Conservation (phyloP, 2,888 invertebrate species). For the Sinodicranocentrus sp. region DNA sequence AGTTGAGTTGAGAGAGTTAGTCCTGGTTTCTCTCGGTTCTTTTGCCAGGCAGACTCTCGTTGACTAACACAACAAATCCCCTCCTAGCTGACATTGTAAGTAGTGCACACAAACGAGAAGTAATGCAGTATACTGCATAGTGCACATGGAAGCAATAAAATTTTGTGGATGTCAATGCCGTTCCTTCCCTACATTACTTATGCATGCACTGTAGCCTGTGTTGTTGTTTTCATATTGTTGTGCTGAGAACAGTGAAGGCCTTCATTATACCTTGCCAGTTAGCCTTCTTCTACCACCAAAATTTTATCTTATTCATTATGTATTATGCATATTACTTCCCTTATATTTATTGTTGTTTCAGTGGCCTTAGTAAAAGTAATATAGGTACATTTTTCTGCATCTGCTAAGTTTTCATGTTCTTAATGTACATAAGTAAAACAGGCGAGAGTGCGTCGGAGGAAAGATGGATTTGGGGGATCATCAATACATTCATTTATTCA, state of each 20-base stretch:
- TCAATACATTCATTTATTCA: not conserved
- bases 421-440: slow-evolving; percentile 14
- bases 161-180: slow-evolving; percentile 31
- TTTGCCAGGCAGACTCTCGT: slow-evolving; percentile 18
- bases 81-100: slow-evolving; percentile 12
- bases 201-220: slow-evolving; percentile 12
- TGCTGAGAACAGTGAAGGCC: not conserved
- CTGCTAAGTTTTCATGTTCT: not conserved
- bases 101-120: not conserved
- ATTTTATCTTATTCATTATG: not conserved
- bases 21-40: not conserved
- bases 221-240: slow-evolving; percentile 13
- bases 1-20: not conserved
- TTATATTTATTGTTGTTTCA: not conserved
- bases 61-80: slow-evolving; percentile 21
- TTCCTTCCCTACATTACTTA: not conserved
- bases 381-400: not conserved
- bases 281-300: not conserved
- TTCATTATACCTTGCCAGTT: slow-evolving; percentile 16
- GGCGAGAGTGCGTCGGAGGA: not conserved
- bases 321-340: not conserved
- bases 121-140: too few relatives aligned
- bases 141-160: slow-evolving; percentile 31
- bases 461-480: not conserved
- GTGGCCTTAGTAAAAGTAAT: not conserved